phyloP scores from a whole-genome alignment of 2,888 invertebrate species.

The Elegia similella region DNA sequence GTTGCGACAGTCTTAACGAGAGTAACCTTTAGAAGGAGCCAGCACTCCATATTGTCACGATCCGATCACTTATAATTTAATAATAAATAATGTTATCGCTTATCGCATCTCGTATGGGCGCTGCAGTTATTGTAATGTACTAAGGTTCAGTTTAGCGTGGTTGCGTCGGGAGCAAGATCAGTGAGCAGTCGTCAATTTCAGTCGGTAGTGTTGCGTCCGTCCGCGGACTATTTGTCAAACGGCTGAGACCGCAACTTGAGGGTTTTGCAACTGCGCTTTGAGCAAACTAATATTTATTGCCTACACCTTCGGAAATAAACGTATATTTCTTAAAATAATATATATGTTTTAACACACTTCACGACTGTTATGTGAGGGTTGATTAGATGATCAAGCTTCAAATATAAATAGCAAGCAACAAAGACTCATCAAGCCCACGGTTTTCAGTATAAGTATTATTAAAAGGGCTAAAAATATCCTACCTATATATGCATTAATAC shows the following conservation, averaged over 20 bases:
- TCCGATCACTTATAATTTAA: constrained; percentile 58
- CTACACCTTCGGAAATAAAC: constrained; percentile 60
- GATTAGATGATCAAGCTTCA: no score
- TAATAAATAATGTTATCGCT: constrained; percentile 65
- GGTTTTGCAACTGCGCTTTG: constrained; percentile 65
- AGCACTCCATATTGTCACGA: constrained; percentile 75
- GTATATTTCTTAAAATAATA: constrained; percentile 48
- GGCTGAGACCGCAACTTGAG: constrained; percentile 54
- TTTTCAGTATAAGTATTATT: constrained; percentile 49
- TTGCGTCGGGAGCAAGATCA: constrained; percentile 20
- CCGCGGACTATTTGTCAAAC: constrained; percentile 63
- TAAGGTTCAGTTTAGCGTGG: constrained; percentile 34
- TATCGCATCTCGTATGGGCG: constrained; percentile 54
- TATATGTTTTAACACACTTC: no score
- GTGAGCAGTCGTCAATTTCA: constrained; percentile 33
- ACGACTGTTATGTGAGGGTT: no score
- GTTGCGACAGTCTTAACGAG: constrained; percentile 74
- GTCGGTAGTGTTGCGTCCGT: constrained; percentile 39
- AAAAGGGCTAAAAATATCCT: constrained; percentile 61
- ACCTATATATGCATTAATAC: constrained; percentile 46
- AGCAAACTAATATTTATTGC: constrained; percentile 70
- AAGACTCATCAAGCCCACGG: constrained; percentile 42
- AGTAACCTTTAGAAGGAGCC: constrained; percentile 70
- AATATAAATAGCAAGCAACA: constrained; percentile 47
- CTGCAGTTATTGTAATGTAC: constrained; percentile 43